A percentile compares a stretch with the other conserved stretches of the same genome.
Evolutionary conservation across 2,113 vertebrate genomes (phyloP).

Genomic region (Odobenus rosmarus): DNA sequence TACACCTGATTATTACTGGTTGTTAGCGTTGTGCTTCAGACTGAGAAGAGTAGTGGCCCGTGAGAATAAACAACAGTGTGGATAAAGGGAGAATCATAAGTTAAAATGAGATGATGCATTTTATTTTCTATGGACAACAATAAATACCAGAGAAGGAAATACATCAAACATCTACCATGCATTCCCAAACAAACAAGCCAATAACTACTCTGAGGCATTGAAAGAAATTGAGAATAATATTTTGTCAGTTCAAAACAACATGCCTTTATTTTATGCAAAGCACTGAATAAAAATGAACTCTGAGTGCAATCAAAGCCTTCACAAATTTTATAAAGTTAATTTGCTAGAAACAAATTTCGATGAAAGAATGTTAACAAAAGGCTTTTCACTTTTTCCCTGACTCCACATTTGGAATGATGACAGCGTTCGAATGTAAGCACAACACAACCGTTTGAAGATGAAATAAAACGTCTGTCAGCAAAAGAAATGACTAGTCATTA

Average conservation of each 20-base stretch:
- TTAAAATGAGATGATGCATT: not conserved
- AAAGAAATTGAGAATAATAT: conserved; percentile 20
- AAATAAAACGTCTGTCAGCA: conserved; percentile 30
- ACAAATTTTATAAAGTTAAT: conserved; percentile 27
- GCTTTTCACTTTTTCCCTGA: not conserved
- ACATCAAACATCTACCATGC: not conserved
- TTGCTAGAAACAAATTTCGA: not conserved
- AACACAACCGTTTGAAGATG: not conserved
- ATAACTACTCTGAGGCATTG: not conserved
- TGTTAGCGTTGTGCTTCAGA: not conserved
- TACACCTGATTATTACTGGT: not conserved
- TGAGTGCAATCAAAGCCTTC: not conserved
- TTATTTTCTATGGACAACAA: not conserved
- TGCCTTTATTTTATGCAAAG: conserved; percentile 40
- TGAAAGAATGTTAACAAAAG: not conserved
- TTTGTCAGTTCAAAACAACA: conserved; percentile 27
- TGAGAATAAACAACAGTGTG: not conserved
- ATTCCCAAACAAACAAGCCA: conserved; percentile 2
- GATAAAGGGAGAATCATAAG: not conserved
- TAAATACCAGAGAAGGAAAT: not conserved
- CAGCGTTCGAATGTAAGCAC: not conserved
- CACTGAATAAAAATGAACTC: conserved; percentile 14
- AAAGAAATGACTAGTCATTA: not conserved
- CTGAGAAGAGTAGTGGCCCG: not conserved
- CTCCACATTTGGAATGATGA: not conserved